A percentile compares a stretch with the other conserved stretches of the same genome.
Evolutionary conservation across 2,797 vertebrate genomes (phyloP).

Genomic region (Peromyscus melanophrys): DNA sequence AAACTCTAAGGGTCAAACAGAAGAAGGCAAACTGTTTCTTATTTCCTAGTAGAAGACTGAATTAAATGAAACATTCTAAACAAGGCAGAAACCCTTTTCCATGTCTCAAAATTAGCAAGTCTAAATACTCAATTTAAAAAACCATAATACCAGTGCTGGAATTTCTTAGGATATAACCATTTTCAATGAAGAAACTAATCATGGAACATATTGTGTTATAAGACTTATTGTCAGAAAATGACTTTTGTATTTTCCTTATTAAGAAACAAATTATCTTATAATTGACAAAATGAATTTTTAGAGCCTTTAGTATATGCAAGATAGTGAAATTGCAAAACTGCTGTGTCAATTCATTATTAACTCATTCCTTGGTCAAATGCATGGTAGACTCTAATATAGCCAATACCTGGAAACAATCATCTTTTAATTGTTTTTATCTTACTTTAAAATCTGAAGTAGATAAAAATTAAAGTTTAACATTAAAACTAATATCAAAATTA

Average conservation of each 20-base stretch:
- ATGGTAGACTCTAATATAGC: constrained; percentile 43
- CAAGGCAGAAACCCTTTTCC: neutral
- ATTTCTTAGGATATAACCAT: constrained; percentile 28
- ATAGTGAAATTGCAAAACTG: constrained; percentile 36
- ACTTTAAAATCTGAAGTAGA: constrained; percentile 18
- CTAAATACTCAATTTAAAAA: constrained; percentile 41
- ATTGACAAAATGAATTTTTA: constrained; percentile 62
- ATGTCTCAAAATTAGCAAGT: constrained; percentile 29
- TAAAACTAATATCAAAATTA: constrained; percentile 63
- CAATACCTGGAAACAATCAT: constrained; percentile 43
- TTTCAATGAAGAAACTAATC: constrained; percentile 57
- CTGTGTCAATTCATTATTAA: neutral
- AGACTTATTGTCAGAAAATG: constrained; percentile 47
- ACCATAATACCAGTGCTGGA: neutral
- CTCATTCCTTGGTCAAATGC: constrained; percentile 65
- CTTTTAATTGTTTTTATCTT: constrained; percentile 35
- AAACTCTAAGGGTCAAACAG: neutral
- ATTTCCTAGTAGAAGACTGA: neutral
- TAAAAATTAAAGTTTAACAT: constrained; percentile 62
- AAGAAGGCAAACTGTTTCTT: neutral
- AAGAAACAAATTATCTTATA: constrained; percentile 68
- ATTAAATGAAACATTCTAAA: neutral
- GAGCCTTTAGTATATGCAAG: constrained; percentile 33
- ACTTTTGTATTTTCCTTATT: constrained; percentile 38
- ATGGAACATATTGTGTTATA: neutral